Base-by-base conservation (phyloP, 2,113 vertebrate genomes). In the Syngnathus floridae region DNA sequence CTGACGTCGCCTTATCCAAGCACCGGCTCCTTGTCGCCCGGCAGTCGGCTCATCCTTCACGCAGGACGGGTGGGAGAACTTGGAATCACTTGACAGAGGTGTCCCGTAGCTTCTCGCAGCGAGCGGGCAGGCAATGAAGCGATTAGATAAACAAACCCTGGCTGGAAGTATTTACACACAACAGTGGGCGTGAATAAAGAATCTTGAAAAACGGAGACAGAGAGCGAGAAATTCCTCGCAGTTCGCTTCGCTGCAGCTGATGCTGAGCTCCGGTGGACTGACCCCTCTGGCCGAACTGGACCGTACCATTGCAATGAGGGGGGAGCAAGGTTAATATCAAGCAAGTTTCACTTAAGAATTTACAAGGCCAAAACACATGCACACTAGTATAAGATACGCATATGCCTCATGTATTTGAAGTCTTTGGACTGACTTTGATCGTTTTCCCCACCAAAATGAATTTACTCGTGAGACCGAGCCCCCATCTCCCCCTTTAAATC, bases 31-130 rank as follows among this genome's bases (percentile, higher is more conserved):
- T 74, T 79, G 74, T 74, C 75, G 69, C 69, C 65, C 66, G 55
- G 70, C 82, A 56, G 68, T 80, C 40, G 68, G 84, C 76, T 89
- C 89, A 91, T 91, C 89, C 87, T 90, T 90, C 81, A 70, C 60
- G 64, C 71, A 70, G 72, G 5, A 21, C 64, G 19, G 37, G 35
- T 45, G n/a, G 68, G 66, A 35, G 66, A 77, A 79, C 76, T 84
- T 81, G 74, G 48, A 72, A 69, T 81, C 84, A 66, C 83, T 84
- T 61, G 38, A 36, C 21, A 21, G 40, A 2, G 38, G n/a, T 22
- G 38, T 40, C 10, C 37, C 9, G 37, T 4, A 13, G 38, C 2
- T 35, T 38, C 9, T 38, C 38, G 38, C 40, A 38, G 3, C 26
- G 19, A 40, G 57, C 4, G 19, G 35, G 13, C 40, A 12, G 22